phyloP scores from a whole-genome alignment of 2,113 vertebrate genomes.

The Tragelaphus scriptus region DNA sequence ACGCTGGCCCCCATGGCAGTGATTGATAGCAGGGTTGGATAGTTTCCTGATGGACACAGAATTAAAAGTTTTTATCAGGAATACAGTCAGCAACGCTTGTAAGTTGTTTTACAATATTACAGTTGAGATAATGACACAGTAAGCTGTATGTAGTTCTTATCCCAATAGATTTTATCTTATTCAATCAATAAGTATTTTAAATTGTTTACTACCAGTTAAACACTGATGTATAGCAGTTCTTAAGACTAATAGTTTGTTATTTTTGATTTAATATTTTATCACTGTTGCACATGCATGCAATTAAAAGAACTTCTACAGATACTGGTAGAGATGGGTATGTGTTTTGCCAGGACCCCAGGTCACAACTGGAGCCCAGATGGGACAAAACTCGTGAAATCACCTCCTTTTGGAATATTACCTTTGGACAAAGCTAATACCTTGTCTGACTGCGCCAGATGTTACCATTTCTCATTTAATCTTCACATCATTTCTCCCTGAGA shows the following conservation, averaged over 20 bases:
- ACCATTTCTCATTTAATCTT: slow-evolving; percentile 49
- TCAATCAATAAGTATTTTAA: slow-evolving; percentile 4
- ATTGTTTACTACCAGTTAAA: background rate
- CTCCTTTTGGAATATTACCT: background rate
- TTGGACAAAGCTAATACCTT: background rate
- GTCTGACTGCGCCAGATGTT: slow-evolving; percentile 41
- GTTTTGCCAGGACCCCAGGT: background rate
- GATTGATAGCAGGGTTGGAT: background rate
- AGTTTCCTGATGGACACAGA: background rate
- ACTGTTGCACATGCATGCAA: background rate
- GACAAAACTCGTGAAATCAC: background rate
- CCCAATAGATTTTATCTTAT: background rate
- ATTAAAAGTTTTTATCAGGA: background rate
- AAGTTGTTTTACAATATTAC: background rate
- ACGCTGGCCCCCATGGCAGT: background rate
- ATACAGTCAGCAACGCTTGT: background rate
- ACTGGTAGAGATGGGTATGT: background rate
- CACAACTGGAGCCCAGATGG: background rate
- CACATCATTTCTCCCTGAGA: slow-evolving; percentile 24
- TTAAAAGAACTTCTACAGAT: background rate
- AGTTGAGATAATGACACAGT: background rate
- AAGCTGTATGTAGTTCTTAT: background rate
- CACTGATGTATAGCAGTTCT: background rate
- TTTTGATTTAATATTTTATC: background rate
- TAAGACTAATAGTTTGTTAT: background rate